Evolutionary conservation across 2,888 invertebrate genomes (phyloP), one percentile per base, ranked within the genome.

Genomic region (Spisula subtruncata): DNA sequence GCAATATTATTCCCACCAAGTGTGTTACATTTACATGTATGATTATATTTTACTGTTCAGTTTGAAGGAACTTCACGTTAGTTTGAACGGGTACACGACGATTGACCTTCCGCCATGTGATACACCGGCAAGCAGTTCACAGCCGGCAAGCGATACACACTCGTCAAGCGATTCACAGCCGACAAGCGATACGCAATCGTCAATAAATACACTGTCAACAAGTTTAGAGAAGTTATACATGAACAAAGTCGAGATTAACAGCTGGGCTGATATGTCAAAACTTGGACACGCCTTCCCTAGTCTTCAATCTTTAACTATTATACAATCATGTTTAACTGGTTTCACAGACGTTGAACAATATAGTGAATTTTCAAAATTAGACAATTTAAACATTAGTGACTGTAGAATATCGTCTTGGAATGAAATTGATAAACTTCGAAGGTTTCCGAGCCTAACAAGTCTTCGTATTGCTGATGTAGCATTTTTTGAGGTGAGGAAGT

Each of bases 11-110:
- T n/a, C n/a, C n/a, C n/a, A n/a, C n/a, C n/a, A n/a, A n/a, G n/a
- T n/a, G n/a, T n/a, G n/a, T n/a, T n/a, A n/a, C n/a, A n/a, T n/a
- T n/a, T n/a, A n/a, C n/a, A n/a, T n/a, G n/a, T 2, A 41, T 5
- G 41, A 41, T 8, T 41, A 8, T 41, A 41, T 41, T 41, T 41
- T 41, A 41, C 41, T 96, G 96, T 75, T 75, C 32, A 97, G 97
- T 96, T 97, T 99, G 79, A 98, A 98, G 97, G 99, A 99, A 97
- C 97, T 99, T 93, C 99, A 99, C 97, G 97, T 99, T 95, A 99
- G 99, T 96, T 97, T 99, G 91, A 99, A 99, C 97, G 98, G 98
- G 32, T 96, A 95, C 91, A 86, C 91, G 10, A 81, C 86, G 41
- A 90, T 97, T 96, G 91, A 93, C 12, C 46, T 94, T 12, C 91